Evolutionary conservation across 2,888 invertebrate species (phyloP).

Genomic region (Melolontha melolontha): DNA sequence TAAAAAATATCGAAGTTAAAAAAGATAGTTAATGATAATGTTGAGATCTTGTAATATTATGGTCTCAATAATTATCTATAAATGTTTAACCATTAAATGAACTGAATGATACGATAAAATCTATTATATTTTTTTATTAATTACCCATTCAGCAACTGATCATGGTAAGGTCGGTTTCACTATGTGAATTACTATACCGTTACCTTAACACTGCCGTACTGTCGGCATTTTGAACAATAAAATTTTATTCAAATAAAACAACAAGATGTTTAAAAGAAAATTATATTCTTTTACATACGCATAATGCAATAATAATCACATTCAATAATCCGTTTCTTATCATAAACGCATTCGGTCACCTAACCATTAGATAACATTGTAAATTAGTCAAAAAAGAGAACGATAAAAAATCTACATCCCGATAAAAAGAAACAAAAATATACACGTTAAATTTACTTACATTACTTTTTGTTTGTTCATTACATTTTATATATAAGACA

Average conservation of each 20-base stretch:
- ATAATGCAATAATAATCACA: constrained; percentile 19
- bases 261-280: constrained; percentile 17
- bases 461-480: constrained; percentile 1
- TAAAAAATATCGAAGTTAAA: too few species aligned
- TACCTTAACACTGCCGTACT: too few species aligned
- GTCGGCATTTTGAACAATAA: too few species aligned
- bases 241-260: constrained; percentile 10
- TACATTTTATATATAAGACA: constrained; percentile 23
- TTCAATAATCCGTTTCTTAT: constrained; percentile 1
- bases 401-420: constrained; percentile 3
- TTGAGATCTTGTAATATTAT: too few species aligned
- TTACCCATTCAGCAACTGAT: too few species aligned
- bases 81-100: too few species aligned
- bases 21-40: too few species aligned
- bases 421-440: constrained; percentile 21
- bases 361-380: constrained; percentile 20
- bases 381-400: constrained; percentile 15
- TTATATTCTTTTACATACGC: constrained; percentile 15
- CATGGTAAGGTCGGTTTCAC: too few species aligned
- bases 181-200: too few species aligned
- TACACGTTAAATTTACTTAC: constrained; percentile 11
- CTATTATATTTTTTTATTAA: too few species aligned
- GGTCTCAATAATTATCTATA: too few species aligned
- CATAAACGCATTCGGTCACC: background rate
- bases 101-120: too few species aligned